Evolutionary conservation across 2,113 vertebrate species (phyloP).

Genomic region (Sisor rabdophorus): DNA sequence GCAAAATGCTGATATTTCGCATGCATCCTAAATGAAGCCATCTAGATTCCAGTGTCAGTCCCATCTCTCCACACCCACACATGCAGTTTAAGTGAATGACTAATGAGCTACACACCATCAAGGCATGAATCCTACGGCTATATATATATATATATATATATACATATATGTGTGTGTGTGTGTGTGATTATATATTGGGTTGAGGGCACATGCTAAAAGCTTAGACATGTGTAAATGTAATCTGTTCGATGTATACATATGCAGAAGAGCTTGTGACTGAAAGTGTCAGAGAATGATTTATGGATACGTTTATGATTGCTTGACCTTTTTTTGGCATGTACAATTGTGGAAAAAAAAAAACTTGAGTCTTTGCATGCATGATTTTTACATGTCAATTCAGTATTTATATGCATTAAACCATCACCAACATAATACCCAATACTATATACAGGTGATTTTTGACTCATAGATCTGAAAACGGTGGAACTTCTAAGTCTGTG

Average conservation of each 20-base stretch:
- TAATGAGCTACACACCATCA: constrained; percentile 55
- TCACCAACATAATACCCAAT: neutral
- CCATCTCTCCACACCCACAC: constrained; percentile 40
- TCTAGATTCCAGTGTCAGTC: constrained; percentile 49
- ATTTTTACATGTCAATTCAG: neutral
- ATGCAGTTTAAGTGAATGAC: constrained; percentile 56
- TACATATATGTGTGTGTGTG: too few species aligned
- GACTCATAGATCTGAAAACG: neutral
- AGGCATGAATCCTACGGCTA: constrained; percentile 53
- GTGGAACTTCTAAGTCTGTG: neutral
- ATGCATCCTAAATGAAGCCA: constrained; percentile 60
- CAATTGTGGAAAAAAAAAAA: constrained; percentile 18
- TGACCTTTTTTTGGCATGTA: constrained; percentile 34
- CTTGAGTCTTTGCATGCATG: neutral
- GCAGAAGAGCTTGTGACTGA: constrained; percentile 17
- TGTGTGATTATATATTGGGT: constrained; percentile 42
- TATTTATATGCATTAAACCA: constrained; percentile 11
- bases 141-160: constrained; percentile 51
- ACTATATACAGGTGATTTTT: neutral
- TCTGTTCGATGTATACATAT: constrained; percentile 35
- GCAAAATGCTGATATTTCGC: constrained; percentile 45
- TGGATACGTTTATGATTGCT: constrained; percentile 39
- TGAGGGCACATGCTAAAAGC: constrained; percentile 37
- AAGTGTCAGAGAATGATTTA: constrained; percentile 47
- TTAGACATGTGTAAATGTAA: constrained; percentile 43